Base-by-base conservation (phyloP, 2,888 invertebrate genomes). In the Drosophila emarginata region DNA sequence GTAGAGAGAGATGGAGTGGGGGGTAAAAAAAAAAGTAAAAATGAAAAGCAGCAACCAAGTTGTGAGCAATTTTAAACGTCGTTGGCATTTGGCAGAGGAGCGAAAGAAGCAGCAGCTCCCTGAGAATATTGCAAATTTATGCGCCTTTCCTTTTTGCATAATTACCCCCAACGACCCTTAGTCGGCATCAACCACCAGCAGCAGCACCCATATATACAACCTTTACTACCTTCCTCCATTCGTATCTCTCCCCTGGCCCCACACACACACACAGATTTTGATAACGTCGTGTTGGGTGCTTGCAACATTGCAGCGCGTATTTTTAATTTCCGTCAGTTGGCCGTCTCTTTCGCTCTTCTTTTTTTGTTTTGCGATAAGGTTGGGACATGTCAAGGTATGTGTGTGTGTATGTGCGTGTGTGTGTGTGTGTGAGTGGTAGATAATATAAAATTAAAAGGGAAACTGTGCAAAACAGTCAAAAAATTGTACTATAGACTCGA, bases 301-400 rank as follows among this genome's bases (percentile, higher is more conserved):
- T 87, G 88, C 86, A 87, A 81, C 86, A 88, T 76, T 84, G 88
- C 86, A 84, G 79, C 84, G 86, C 77, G 84, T 84, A 88, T 84
- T 87, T 84, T 84, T 84, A 84, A 84, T 84, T 84, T 84, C 84
- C 84, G 84, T 84, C 84, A 79, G 74, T 77, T 75, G 65, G 61
- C 66, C 72, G 56, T 76, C 77, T 60, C 79, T 61, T 51, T 37
- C 51, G 37, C 37, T 3, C 37, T n/a, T n/a, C 15, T 52, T 51
- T 50, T 36, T 56, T 51, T 37, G 56, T 82, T 72, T 56, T 76
- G 78, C 77, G 88, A 87, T 87, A 82, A 87, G 78, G 86, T 86
- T 60, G 77, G 69, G 87, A 74, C 83, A 85, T 84, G 83, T 87
- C 88, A 83, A 80, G 87, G 81, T 87, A 64, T 64, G 66, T 61